phyloP scores from a whole-genome alignment of 2,113 vertebrate genomes.

The Archocentrus centrarchus region DNA sequence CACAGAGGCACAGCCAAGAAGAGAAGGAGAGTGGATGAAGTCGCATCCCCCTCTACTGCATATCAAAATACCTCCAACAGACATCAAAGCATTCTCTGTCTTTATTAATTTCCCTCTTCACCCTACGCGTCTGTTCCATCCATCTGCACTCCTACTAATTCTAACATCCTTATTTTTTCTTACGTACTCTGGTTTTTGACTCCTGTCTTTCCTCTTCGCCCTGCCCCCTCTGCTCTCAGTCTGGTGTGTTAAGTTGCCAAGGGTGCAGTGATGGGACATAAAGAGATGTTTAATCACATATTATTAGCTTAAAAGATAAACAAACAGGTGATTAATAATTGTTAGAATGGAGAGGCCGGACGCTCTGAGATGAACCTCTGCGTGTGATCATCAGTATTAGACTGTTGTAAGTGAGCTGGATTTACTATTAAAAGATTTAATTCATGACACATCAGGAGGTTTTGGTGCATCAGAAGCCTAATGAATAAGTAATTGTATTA shows the following conservation, averaged over 20 bases:
- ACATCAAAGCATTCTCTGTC: constrained; percentile 27
- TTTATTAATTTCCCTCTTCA: constrained; percentile 14
- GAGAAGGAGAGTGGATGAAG: constrained; percentile 25
- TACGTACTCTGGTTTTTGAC: not conserved
- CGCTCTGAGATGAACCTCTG: constrained; percentile 2
- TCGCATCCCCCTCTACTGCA: constrained; percentile 25
- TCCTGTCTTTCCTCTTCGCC: not conserved
- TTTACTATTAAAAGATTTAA: constrained; percentile 33
- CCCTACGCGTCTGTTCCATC: not conserved
- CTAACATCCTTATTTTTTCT: not conserved
- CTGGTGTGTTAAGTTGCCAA: constrained; percentile 1
- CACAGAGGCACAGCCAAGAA: constrained; percentile 45
- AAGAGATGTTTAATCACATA: constrained; percentile 25
- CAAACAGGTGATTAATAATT: constrained; percentile 1
- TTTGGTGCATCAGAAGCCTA: not conserved
- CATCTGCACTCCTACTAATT: constrained; percentile 20
- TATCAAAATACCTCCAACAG: constrained; percentile 28
- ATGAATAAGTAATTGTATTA: constrained; percentile 9
- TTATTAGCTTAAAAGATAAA: constrained; percentile 33
- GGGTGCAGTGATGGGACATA: constrained; percentile 16
- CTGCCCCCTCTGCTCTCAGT: not conserved
- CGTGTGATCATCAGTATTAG: constrained; percentile 14
- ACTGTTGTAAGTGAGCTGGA: constrained; percentile 9
- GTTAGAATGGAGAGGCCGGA: not conserved
- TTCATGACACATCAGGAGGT: not conserved